Evolutionary conservation across 2,113 vertebrate genomes (phyloP), one percentile per base, ranked within the genome.

Genomic region (Eulacestoma nigropectus): DNA sequence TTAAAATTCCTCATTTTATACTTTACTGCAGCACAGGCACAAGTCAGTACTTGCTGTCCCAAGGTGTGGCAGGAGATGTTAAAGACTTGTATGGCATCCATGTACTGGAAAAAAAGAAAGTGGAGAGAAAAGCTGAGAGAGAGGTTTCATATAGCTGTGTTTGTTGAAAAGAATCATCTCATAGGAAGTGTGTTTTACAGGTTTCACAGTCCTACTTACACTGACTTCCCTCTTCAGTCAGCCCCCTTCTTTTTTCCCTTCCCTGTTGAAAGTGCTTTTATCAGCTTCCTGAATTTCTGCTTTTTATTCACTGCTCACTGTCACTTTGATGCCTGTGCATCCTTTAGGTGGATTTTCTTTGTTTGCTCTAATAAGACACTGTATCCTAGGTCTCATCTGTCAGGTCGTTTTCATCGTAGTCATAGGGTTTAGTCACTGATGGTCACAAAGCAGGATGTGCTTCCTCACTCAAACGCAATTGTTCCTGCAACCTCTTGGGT

Each of bases 201-300:
- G 65, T 79, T 90, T 77, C 68, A 46, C 25, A 44, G 64, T 37
- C 87, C 88, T 91, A 57, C 83, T 97, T 87, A 69, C 16, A 16
- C 30, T 85, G 91, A 85, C 75, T 94, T 93, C 59, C 78, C 37
- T 85, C 29, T 87, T 86, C 84, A 87, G 80, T 90, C 76, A 80
- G 17, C 55, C 46, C 22, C 13, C 12, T 80, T 59, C 50, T 62
- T 79, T 79, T 8, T 90, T 46, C 53, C 57, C 35, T 76, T 88
- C 41, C 18, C 27, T 44, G 32, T 47, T 84, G 17, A 33, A 52
- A 63, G 27, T 84, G 63, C 90, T 93, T 94, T 87, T 73, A 82
- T 96, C 78, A 94, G 92, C 62, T 93, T 94, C 83, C 68, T 91
- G 90, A 88, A 73, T 94, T 80, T 89, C 84, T 90, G 67, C 41